A percentile compares a stretch with the other conserved stretches of the same genome.
Evolutionary conservation across 2,113 vertebrate genomes (phyloP).

Genomic region (Istiophorus platypterus): DNA sequence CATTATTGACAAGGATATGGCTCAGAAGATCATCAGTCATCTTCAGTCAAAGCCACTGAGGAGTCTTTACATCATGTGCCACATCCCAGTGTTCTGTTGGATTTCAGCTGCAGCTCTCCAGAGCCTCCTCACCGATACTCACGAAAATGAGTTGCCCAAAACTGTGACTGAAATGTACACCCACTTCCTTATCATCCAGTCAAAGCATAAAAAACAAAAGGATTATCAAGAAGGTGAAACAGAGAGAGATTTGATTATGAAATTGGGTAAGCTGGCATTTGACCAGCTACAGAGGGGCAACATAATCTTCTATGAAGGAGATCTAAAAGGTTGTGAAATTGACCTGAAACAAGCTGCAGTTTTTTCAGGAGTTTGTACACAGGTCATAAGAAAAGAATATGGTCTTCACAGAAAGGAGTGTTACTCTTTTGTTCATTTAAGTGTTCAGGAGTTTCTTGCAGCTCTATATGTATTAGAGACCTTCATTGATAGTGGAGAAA

Average conservation of each 20-base stretch:
- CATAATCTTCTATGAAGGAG: conserved; percentile 22
- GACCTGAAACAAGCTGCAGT: conserved; percentile 25
- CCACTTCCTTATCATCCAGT: conserved; percentile 48
- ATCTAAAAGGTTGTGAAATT: conserved; percentile 20
- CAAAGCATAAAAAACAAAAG: conserved; percentile 2
- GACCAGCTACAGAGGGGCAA: conserved; percentile 35
- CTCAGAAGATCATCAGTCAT: conserved; percentile 13
- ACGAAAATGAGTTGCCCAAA: conserved; percentile 19
- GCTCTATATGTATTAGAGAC: conserved; percentile 50
- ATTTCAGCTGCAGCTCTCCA: conserved; percentile 18
- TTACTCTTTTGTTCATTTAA: conserved; percentile 51
- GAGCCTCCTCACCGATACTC: not conserved
- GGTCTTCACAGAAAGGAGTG: conserved; percentile 15
- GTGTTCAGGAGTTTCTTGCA: conserved; percentile 54
- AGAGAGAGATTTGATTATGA: conserved; percentile 26
- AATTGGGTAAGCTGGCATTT: conserved; percentile 51
- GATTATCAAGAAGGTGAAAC: conserved; percentile 10
- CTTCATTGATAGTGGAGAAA: not conserved
- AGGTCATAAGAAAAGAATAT: conserved; percentile 38
- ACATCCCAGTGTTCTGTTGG: conserved; percentile 46
- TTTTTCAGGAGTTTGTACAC: conserved; percentile 49
- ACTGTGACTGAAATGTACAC: conserved; percentile 47
- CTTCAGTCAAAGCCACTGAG: conserved; percentile 16
- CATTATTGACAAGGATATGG: not conserved
- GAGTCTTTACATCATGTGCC: conserved; percentile 49